These are phyloP conservation scores for Campoplex nolae DNA, from an alignment of 2,888 invertebrate genomes.

Conservation along the genomic window DNA sequence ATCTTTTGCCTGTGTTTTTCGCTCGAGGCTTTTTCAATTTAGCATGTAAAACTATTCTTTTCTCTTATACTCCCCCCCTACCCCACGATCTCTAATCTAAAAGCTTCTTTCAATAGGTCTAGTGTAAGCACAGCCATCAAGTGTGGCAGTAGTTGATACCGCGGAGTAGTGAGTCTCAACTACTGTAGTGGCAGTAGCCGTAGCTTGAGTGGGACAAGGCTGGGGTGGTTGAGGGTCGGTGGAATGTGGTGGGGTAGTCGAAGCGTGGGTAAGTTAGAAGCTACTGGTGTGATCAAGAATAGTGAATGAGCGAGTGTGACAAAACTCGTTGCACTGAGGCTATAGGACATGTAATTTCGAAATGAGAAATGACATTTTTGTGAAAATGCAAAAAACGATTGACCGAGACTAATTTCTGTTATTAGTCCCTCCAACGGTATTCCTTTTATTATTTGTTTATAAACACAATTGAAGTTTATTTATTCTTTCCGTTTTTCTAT, in stretches of 20 bases:
- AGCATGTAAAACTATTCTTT: constrained; percentile 15
- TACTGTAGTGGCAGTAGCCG: constrained; percentile 59
- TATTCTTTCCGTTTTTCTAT: not conserved
- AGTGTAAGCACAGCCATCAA: constrained; percentile 29
- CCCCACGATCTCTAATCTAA: not conserved
- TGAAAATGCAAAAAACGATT: constrained; percentile 36
- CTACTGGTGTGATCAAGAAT: constrained; percentile 56
- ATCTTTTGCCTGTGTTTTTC: not conserved
- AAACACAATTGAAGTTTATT: not conserved
- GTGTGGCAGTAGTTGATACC: constrained; percentile 58
- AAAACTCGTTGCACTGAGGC: constrained; percentile 29
- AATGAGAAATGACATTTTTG: constrained; percentile 43
- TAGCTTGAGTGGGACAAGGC: constrained; percentile 64
- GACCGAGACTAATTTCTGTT: constrained; percentile 42
- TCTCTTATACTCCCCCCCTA: not conserved
- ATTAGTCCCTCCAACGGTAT: constrained; percentile 23
- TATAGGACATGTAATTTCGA: constrained; percentile 31
- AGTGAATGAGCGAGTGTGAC: constrained; percentile 55
- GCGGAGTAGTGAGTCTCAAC: constrained; percentile 59
- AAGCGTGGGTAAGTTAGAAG: constrained; percentile 61
- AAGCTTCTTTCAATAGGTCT: constrained; percentile 26
- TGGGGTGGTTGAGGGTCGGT: constrained; percentile 60
- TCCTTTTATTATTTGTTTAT: constrained; percentile 3
- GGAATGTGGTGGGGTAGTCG: constrained; percentile 63
- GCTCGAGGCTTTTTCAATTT: constrained; percentile 8